phyloP scores from a whole-genome alignment of 2,888 invertebrate genomes.

The Apocheima hispidaria region DNA sequence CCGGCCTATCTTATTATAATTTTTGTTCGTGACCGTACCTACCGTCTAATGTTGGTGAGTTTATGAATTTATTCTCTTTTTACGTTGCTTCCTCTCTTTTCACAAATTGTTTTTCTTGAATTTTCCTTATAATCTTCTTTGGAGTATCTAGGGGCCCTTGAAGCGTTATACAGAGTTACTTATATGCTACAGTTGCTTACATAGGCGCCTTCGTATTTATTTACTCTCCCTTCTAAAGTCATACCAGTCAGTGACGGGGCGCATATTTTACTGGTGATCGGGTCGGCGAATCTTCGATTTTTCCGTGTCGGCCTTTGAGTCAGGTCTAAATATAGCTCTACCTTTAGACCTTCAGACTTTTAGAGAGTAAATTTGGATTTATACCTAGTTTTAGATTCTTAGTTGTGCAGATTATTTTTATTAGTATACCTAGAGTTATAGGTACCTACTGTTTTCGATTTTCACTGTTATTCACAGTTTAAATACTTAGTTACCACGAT shows the following conservation, averaged over 20 bases:
- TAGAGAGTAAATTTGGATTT: too few relatives aligned
- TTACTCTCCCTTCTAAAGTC: slow-evolving; percentile 27
- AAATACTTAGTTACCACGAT: too few relatives aligned
- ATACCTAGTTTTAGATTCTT: too few relatives aligned
- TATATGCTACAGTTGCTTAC: slow-evolving; percentile 7
- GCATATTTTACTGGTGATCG: slow-evolving; percentile 24
- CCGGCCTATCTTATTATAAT: slow-evolving; percentile 44
- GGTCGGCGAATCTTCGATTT: slow-evolving; percentile 25
- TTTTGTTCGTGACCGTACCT: slow-evolving; percentile 46
- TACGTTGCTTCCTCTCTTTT: slow-evolving; percentile 35
- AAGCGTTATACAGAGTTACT: slow-evolving; percentile 2
- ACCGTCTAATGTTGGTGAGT: slow-evolving; percentile 43
- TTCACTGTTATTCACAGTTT: too few relatives aligned
- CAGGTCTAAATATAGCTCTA: slow-evolving; percentile 23
- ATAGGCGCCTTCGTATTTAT: slow-evolving; percentile 17
- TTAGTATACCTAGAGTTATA: too few relatives aligned
- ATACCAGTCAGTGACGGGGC: slow-evolving; percentile 30
- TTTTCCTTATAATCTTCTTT: slow-evolving; percentile 32
- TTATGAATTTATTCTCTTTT: slow-evolving; percentile 45
- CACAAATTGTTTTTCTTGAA: slow-evolving; percentile 38
- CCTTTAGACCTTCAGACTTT: too few relatives aligned
- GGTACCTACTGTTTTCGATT: too few relatives aligned
- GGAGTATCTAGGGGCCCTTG: slow-evolving; percentile 1
- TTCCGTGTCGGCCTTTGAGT: slow-evolving; percentile 20
- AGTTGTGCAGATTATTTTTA: too few relatives aligned